phyloP scores from a whole-genome alignment of 2,888 invertebrate species.

The Matsumyia berberina region DNA sequence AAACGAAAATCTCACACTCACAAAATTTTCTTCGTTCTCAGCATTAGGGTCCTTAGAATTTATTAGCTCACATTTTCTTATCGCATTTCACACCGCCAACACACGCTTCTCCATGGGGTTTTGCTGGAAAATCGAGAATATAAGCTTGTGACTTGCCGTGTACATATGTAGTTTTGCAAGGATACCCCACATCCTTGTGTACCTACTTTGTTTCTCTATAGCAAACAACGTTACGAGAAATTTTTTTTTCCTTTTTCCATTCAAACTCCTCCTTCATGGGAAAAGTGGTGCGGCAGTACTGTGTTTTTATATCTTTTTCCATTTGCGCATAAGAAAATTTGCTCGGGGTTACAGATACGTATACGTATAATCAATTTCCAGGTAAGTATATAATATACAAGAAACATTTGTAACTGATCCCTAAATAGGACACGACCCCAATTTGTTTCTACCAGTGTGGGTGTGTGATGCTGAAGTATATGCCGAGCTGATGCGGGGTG shows the following conservation, averaged over 20 bases:
- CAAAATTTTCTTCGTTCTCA: background rate
- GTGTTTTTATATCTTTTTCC: slow-evolving; percentile 27
- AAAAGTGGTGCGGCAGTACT: background rate
- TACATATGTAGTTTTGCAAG: slow-evolving; percentile 20
- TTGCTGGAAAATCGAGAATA: slow-evolving; percentile 7
- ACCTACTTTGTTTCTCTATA: slow-evolving; percentile 25
- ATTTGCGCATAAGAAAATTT: slow-evolving; percentile 57
- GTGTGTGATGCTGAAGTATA: slow-evolving; percentile 8
- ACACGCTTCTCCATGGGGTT: background rate
- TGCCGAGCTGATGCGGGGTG: slow-evolving; percentile 32
- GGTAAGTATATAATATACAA: slow-evolving; percentile 46
- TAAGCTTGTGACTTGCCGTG: background rate
- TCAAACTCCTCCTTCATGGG: slow-evolving; percentile 66
- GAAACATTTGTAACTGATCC: slow-evolving; percentile 74
- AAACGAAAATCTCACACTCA: background rate
- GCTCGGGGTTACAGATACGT: slow-evolving; percentile 7
- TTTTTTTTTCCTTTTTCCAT: background rate
- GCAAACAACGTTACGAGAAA: slow-evolving; percentile 1
- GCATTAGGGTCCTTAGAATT: slow-evolving; percentile 26
- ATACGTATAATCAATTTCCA: slow-evolving; percentile 44
- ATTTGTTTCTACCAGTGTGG: slow-evolving; percentile 33
- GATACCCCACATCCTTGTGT: slow-evolving; percentile 7
- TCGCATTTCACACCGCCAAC: slow-evolving; percentile 39
- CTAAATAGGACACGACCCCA: slow-evolving; percentile 75
- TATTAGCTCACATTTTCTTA: slow-evolving; percentile 49